These are phyloP conservation scores for Glossophaga mutica DNA, from an alignment of 2,797 vertebrate species.

Conservation along the genomic window DNA sequence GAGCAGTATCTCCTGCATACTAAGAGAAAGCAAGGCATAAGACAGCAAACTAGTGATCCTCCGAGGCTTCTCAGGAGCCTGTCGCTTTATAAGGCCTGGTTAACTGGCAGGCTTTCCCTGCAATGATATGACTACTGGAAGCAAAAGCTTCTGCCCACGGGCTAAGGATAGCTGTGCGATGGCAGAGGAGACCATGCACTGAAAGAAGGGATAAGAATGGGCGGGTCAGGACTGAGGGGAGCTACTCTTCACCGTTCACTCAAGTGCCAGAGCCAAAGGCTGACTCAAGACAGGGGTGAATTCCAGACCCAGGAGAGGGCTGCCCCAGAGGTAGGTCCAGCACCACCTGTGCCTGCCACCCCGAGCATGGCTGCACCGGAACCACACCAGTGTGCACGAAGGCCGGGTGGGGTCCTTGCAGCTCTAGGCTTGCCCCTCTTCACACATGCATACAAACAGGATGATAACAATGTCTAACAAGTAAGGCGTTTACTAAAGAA, in stretches of 20 bases:
- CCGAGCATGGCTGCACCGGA: accelerated
- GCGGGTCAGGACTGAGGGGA: neutral
- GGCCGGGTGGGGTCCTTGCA: neutral
- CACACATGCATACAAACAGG: neutral
- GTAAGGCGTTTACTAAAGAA: neutral
- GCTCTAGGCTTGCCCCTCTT: neutral
- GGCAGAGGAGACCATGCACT: no score
- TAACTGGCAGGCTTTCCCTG: neutral
- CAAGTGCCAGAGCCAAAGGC: neutral
- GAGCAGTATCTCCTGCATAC: neutral
- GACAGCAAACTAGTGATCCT: neutral
- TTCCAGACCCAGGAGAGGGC: neutral
- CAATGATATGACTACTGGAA: neutral
- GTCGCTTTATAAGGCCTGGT: neutral
- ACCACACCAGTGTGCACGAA: neutral
- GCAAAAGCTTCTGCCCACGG: neutral
- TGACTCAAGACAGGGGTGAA: neutral
- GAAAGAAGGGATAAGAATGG: neutral
- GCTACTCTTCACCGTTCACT: neutral
- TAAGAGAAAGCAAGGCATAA: neutral
- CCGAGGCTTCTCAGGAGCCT: neutral
- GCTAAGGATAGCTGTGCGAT: neutral
- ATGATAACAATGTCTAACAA: neutral
- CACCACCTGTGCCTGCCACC: neutral
- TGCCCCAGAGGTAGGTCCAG: neutral